A percentile compares a stretch with the other conserved stretches of the same genome.
Conservation (phyloP, 2,113 vertebrate genomes). For the Pseudorasbora parva region DNA sequence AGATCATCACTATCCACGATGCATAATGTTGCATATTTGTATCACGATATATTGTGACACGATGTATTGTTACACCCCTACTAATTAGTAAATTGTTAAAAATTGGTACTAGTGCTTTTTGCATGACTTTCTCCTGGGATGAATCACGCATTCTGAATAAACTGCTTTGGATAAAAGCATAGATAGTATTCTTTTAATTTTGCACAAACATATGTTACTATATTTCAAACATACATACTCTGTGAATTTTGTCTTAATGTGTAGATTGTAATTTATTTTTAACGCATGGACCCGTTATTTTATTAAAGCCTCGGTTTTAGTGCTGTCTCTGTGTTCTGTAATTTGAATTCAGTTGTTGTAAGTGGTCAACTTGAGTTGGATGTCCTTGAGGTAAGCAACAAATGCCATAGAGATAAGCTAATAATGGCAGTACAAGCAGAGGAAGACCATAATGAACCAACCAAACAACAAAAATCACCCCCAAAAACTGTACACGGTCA, state of each 20-base stretch:
- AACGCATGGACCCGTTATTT: not conserved
- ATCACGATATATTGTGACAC: too few relatives aligned
- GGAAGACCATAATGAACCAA: not conserved
- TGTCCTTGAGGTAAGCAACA: constrained; percentile 24
- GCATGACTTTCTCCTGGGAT: not conserved
- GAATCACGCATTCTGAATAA: not conserved
- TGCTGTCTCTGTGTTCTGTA: not conserved
- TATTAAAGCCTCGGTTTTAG: not conserved
- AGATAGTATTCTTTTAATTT: too few relatives aligned
- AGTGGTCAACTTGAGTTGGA: constrained; percentile 22
- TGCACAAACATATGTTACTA: not conserved
- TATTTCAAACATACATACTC: not conserved
- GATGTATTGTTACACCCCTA: too few relatives aligned
- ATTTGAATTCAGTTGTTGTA: constrained; percentile 17
- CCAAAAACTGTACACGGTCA: not conserved
- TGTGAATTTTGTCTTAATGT: not conserved
- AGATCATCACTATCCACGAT: too few relatives aligned
- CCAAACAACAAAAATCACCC: not conserved
- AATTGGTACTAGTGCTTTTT: not conserved
- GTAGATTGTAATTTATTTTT: not conserved
- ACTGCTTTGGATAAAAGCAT: too few relatives aligned
- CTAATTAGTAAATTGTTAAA: not conserved
- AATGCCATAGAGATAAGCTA: constrained; percentile 22
- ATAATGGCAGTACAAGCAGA: not conserved
- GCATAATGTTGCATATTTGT: too few relatives aligned